Base-by-base conservation (phyloP, 1,140 invertebrate genomes). In the Tetraneura akinire region DNA sequence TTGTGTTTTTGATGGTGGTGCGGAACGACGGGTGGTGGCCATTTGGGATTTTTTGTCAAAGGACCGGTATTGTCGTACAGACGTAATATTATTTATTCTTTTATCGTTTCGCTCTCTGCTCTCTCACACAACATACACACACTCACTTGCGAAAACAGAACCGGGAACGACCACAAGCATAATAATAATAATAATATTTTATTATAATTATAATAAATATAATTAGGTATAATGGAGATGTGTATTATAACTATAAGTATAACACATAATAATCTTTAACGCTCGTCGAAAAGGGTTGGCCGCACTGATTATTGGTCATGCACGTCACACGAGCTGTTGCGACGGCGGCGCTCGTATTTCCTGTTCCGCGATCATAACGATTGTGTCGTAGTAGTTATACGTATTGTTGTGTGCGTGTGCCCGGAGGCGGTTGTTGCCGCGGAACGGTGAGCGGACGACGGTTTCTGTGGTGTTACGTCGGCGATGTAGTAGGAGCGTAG, bases 281-380 rank as follows among this genome's bases (percentile, higher is more conserved):
- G 62, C 62, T 29, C 64, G 37, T 45, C 64, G 64, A 76, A 76
- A n/a, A 76, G 73, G 73, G 73, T 76, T 76, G 73, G 73, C 73
- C 73, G 73, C 73, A 76, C 73, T 76, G 73, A 11, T 57, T 76
- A 45, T 76, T 76, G 73, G 73, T 76, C 73, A 76, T 55, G 73
- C 73, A 76, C 73, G 73, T 76, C 73, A 76, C 73, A 76, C 53
- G 73, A 45, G n/a, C 18, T 14, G 32, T 42, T 32, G 73, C 73
- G 73, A n/a, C 71, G 71, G n/a, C 51, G 51, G 26, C n/a, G 73
- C 53, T 76, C 55, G 73, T 76, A 76, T 76, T 76, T 76, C 73
- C 73, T 76, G 73, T 76, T 76, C 73, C 73, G 73, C 73, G 55
- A 76, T 76, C 73, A 45, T 76, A 76, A 76, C 73, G 53, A 60